A percentile compares a stretch with the other conserved stretches of the same genome.
phyloP scores from a whole-genome alignment of 2,888 invertebrate species.

The Volucella inflata region DNA sequence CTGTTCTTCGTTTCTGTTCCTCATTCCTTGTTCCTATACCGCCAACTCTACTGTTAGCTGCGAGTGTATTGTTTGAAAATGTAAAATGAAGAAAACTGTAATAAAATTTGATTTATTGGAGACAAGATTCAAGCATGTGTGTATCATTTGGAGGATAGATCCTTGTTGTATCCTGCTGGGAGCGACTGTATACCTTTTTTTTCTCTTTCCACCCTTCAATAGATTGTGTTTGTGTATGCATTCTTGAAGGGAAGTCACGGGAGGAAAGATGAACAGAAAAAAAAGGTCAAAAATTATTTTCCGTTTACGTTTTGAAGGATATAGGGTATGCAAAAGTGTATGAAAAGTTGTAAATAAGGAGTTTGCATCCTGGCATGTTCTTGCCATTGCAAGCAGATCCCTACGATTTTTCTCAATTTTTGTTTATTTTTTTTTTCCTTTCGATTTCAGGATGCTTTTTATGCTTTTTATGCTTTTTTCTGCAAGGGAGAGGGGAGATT shows the following conservation, averaged over 20 bases:
- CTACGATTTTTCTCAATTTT: slow-evolving; percentile 13
- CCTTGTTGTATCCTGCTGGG: slow-evolving; percentile 72
- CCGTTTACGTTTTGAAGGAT: slow-evolving; percentile 73
- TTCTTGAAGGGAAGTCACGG: background rate
- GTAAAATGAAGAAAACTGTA: slow-evolving; percentile 84
- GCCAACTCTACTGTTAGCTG: slow-evolving; percentile 2
- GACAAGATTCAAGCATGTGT: slow-evolving; percentile 83
- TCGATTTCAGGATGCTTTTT: slow-evolving; percentile 27
- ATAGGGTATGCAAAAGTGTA: slow-evolving; percentile 75
- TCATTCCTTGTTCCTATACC: background rate
- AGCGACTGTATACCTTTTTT: slow-evolving; percentile 51
- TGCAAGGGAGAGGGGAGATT: background rate
- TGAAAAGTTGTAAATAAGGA: slow-evolving; percentile 75
- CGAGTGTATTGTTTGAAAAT: slow-evolving; percentile 74
- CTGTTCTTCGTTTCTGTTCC: background rate
- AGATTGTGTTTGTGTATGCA: slow-evolving; percentile 13
- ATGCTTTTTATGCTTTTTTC: too few species aligned
- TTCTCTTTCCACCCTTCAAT: slow-evolving; percentile 21
- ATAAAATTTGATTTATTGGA: slow-evolving; percentile 84
- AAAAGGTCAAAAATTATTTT: slow-evolving; percentile 60
- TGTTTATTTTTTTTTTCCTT: slow-evolving; percentile 14
- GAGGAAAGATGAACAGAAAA: background rate
- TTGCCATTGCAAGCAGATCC: slow-evolving; percentile 36
- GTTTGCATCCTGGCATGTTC: slow-evolving; percentile 69
- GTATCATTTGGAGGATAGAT: slow-evolving; percentile 73